These are phyloP conservation scores for Oreocharis arfaki DNA, from an alignment of 2,113 vertebrate species.

Conservation along the genomic window DNA sequence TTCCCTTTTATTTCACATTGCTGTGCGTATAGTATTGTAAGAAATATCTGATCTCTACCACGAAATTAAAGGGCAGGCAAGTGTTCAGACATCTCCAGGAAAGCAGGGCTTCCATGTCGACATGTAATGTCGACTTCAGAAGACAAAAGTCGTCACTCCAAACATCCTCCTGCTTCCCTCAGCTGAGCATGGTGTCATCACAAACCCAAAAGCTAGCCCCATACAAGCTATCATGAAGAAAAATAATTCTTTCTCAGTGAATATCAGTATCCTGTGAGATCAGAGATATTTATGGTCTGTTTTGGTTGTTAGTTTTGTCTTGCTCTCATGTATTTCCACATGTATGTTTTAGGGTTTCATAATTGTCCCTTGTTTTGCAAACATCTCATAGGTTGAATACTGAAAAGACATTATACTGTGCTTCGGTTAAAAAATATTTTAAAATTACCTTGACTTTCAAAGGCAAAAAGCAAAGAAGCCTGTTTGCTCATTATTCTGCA, in stretches of 20 bases:
- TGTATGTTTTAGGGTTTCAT: neutral
- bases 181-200: neutral
- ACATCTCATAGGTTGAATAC: neutral
- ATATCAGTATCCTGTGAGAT: neutral
- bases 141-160: neutral
- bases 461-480: neutral
- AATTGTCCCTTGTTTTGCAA: neutral
- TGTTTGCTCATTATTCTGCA: neutral
- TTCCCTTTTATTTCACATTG: neutral
- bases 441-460: neutral
- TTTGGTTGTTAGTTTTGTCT: neutral
- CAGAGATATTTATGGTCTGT: neutral
- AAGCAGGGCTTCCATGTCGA: neutral
- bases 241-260: neutral
- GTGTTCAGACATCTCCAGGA: neutral
- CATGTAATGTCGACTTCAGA: rapidly evolving
- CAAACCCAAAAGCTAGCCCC: neutral
- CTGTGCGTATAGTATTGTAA: neutral
- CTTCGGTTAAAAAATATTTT: neutral
- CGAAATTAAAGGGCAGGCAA: neutral
- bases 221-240: neutral
- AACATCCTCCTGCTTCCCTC: neutral
- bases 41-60: neutral
- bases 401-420: neutral
- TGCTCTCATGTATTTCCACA: neutral